Base-by-base conservation (phyloP, 2,888 invertebrate species). In the Unio pictorum region DNA sequence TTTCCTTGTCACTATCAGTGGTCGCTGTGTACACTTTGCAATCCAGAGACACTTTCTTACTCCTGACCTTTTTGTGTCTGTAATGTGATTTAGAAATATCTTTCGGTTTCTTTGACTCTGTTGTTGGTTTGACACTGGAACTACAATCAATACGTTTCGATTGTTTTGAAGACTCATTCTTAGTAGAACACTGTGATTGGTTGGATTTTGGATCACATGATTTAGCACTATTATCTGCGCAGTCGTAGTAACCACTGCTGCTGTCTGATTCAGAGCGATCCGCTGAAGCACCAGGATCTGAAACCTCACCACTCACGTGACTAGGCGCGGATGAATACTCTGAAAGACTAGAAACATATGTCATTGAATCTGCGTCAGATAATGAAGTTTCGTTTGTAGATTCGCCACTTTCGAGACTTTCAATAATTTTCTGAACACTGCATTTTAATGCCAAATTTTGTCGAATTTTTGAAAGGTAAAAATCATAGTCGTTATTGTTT, bases 261-360 rank as follows among this genome's bases (percentile, higher is more conserved):
- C 81, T 81, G 64, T 79, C 81, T 30, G 79, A 78, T 45, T 72
- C 75, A 17, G 81, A 81, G n/a, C 72, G 75, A 60, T 81, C 81
- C 28, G 79, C 78, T 4, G 79, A 79, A 7, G 75, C 70, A 28
- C 66, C 68, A 26, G 62, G 45, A 26, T 72, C 72, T 26, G 61
- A 68, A 20, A 60, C 61, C 45, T 72, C 68, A n/a, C 75, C 72
- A 72, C 76, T 77, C n/a, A 75, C 65, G 55, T 77, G 77, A 73
- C 77, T 77, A 18, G 73, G 62, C 45, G 75, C 75, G 45, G 77
- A 75, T 57, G 77, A 77, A 71, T 73, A 77, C 61, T 77, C 77
- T 2, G 77, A 77, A 61, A 77, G 77, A 77, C 77, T 77, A 77
- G 77, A 77, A 55, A 77, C 77, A 28, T 77, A 77, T 45, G 77